Evolutionary conservation across 2,797 vertebrate species (phyloP), one percentile per base, ranked within the genome.

Genomic region (Hemibagrus guttatus): DNA sequence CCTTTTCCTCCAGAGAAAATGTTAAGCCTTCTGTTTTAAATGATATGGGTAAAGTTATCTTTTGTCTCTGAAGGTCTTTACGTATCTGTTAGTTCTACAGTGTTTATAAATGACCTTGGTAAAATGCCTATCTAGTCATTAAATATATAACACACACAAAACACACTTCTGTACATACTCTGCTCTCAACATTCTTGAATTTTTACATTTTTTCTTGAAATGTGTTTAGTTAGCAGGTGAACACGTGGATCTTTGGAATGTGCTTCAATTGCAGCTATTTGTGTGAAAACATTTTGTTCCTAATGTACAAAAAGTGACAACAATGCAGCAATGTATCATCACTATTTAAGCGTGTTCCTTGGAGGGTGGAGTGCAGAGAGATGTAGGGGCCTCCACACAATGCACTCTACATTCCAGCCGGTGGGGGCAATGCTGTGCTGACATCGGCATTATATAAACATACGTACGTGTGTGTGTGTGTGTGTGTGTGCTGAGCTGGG

Each of bases 361-460:
- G 63, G 46, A 68, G 76, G 85, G 66, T 82, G 85, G 49, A 78
- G 74, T 68, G 74, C n/a, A n/a, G 64, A 85, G 78, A 79, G 76
- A 75, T 49, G 72, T 49, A 79, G 74, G 72, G 52, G 71, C 31
- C 58, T 56, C 71, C 23, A 31, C 80, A 83, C 31, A 49, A 59
- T 85, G 84, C 82, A 87, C 59, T 91, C 81, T 52, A 83, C 85
- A 92, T 91, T 91, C 91, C 89, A 87, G 66, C 84, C 92, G 85
- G 63, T 42, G 87, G 90, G 87, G 88, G 89, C 91, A 91, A 86
- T 61, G 84, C 39, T 84, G 83, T 68, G 88, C 83, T 85, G 31
- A n/a, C 80, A 80, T 83, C 64, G 81, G 82, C 69, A 82, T 89
- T 90, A 87, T 86, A 88, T 90, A 91, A 90, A 90, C 39, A 85